phyloP scores from a whole-genome alignment of 2,888 invertebrate species.

The Nephrocerus scutellatus region DNA sequence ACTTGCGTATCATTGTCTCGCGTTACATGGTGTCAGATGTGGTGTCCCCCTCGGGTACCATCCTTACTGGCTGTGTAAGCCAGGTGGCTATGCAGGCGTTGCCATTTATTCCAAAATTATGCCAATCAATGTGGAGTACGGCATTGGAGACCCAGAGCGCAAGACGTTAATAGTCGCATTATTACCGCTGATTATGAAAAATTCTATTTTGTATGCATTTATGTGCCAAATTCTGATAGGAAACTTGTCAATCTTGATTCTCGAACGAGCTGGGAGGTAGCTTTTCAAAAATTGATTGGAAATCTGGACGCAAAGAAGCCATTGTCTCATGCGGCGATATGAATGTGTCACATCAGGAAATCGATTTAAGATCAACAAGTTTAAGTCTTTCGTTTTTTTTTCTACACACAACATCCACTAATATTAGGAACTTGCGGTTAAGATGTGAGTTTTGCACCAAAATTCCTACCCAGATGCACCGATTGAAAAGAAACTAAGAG shows the following conservation, averaged over 20 bases:
- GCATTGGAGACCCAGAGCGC: slow-evolving; percentile 64
- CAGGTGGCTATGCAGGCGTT: slow-evolving; percentile 90
- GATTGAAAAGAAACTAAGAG: no score
- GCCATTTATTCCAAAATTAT: slow-evolving; percentile 76
- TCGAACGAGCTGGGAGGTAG: slow-evolving; percentile 83
- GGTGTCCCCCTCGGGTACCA: slow-evolving; percentile 81
- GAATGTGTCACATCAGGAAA: slow-evolving; percentile 94
- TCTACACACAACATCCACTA: no score
- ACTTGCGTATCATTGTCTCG: no score
- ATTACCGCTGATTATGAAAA: slow-evolving; percentile 91
- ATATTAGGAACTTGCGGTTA: no score
- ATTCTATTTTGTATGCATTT: slow-evolving; percentile 81
- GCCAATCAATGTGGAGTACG: slow-evolving; percentile 76
- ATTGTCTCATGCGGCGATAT: slow-evolving; percentile 92
- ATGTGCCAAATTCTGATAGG: slow-evolving; percentile 92
- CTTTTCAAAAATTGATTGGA: slow-evolving; percentile 70
- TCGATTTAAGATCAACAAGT: no score
- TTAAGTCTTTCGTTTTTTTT: no score
- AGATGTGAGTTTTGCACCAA: no score
- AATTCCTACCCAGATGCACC: no score
- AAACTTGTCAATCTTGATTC: slow-evolving; percentile 80
- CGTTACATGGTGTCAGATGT: no score
- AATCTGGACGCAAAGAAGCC: slow-evolving; percentile 82
- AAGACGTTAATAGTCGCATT: slow-evolving; percentile 81
- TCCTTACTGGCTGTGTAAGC: slow-evolving; percentile 65